Evolutionary conservation across 1,140 invertebrate species (phyloP), one percentile per base, ranked within the genome.

Genomic region (Drosophila sproati): DNA sequence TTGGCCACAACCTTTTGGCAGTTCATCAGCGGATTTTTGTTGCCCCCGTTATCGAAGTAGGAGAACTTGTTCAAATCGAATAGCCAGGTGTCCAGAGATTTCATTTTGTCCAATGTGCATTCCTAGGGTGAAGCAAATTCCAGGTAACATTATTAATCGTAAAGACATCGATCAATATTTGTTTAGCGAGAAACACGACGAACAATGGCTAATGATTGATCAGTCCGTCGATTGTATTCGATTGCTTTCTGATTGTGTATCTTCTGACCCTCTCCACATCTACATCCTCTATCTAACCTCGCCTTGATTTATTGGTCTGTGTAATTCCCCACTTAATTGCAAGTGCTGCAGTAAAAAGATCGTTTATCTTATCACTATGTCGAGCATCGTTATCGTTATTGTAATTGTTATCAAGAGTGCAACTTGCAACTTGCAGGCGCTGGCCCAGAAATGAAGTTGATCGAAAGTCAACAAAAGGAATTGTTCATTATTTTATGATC

Each of bases 1-100:
- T 67, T 78, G 56, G 91, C 91, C 54, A 92, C 88, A 5, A 92
- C 88, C 52, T 92, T 92, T 75, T 92, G 91, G 55, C 91, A 92
- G 60, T 92, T 92, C 91, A 92, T 91, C 0, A 91, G 64, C 12
- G 91, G 91, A 74, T 60, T 71, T 48, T 89, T 87, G 29, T 81
- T 87, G 52, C 74, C 77, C 28, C 87, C 88, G 12, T 86, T 92
- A 34, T 92, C 85, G n/a, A 92, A 92, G 32, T 91, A 92, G 0
- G 77, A 72, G 55, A 92, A 83, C 47, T 89, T 89, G 59, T 92
- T 92, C 29, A 92, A 55, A 8, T 92, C 85, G 12, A 92, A 90
- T 0, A 92, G 80, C 91, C 91, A 92, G 3, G 91, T 91, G 66
- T 91, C 76, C 50, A 87, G 63, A 1, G 91, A 90, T 71, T 80